phyloP scores from a whole-genome alignment of 2,888 invertebrate species.

The Argyresthia goedartella region DNA sequence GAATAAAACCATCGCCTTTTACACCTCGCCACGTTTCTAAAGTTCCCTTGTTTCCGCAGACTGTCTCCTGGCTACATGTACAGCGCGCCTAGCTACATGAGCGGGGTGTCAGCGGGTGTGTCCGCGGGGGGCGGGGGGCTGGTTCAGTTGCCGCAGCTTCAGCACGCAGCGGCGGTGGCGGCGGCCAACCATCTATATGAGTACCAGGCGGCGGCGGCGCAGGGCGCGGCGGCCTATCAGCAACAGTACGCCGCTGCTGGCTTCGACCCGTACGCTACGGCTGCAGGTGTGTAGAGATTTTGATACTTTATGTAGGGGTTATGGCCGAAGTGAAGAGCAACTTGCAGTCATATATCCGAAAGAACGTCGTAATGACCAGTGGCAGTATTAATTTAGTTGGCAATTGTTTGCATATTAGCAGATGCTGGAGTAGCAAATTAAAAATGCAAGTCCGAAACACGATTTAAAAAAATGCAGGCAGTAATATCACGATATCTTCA shows the following conservation, averaged over 20 bases:
- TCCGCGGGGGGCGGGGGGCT: conserved; percentile 75
- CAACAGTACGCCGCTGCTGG: conserved; percentile 82
- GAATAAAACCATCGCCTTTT: too few relatives aligned
- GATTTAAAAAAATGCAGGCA: too few relatives aligned
- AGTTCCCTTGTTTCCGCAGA: conserved; percentile 24
- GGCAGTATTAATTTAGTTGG: too few relatives aligned
- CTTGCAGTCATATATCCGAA: too few relatives aligned
- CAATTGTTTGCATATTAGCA: too few relatives aligned
- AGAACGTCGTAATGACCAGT: too few relatives aligned
- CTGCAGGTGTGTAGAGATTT: conserved; percentile 62
- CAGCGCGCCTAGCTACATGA: conserved; percentile 83
- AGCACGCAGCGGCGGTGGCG: conserved; percentile 82
- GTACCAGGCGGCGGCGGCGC: conserved; percentile 83
- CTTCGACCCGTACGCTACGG: conserved; percentile 81
- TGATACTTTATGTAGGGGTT: background rate
- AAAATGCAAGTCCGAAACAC: too few relatives aligned
- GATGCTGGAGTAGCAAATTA: too few relatives aligned
- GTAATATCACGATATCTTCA: too few relatives aligned
- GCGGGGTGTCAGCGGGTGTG: conserved; percentile 61
- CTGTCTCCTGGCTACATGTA: conserved; percentile 77
- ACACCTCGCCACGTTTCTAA: too few relatives aligned
- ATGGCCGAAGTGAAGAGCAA: too few relatives aligned
- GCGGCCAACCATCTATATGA: conserved; percentile 88
- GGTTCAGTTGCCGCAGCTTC: conserved; percentile 77
- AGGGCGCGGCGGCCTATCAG: conserved; percentile 78